Evolutionary conservation across 2,797 vertebrate genomes (phyloP).

Genomic region (Eremophila alpestris): DNA sequence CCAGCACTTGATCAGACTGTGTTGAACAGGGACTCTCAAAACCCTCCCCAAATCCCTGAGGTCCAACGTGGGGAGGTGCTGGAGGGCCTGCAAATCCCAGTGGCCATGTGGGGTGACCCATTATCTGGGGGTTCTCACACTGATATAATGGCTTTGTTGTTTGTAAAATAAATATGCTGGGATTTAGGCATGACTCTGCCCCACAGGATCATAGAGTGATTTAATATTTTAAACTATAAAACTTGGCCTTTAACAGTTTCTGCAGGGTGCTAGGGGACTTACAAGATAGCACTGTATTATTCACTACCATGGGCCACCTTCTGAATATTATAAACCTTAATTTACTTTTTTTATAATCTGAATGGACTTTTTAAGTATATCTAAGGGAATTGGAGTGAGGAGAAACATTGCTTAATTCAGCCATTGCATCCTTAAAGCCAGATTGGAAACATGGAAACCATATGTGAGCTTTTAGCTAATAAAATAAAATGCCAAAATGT

Average conservation of each 20-base stretch:
- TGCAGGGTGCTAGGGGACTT: slow-evolving; percentile 44
- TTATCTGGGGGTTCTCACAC: not conserved
- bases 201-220: slow-evolving; percentile 37
- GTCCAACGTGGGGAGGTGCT: not conserved
- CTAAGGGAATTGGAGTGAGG: slow-evolving; percentile 58
- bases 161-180: slow-evolving; percentile 16
- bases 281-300: slow-evolving; percentile 60
- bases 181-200: slow-evolving; percentile 33
- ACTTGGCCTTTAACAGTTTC: slow-evolving; percentile 58
- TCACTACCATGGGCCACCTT: slow-evolving; percentile 59
- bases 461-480: slow-evolving; percentile 81
- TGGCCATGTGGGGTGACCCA: not conserved
- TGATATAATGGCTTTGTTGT: not conserved
- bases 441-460: slow-evolving; percentile 81
- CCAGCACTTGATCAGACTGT: not conserved
- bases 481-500: slow-evolving; percentile 80
- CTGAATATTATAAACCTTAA: slow-evolving; percentile 66
- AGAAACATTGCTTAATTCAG: slow-evolving; percentile 74
- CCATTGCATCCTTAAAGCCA: slow-evolving; percentile 74
- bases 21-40: not conserved
- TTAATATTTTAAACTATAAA: slow-evolving; percentile 53
- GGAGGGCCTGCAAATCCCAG: not conserved
- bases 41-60: not conserved
- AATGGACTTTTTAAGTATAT: slow-evolving; percentile 67
- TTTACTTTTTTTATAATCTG: slow-evolving; percentile 68